These are phyloP conservation scores for Ctenochaetus hawaiiensis DNA, from an alignment of 2,797 vertebrate species.

Conservation along the genomic window DNA sequence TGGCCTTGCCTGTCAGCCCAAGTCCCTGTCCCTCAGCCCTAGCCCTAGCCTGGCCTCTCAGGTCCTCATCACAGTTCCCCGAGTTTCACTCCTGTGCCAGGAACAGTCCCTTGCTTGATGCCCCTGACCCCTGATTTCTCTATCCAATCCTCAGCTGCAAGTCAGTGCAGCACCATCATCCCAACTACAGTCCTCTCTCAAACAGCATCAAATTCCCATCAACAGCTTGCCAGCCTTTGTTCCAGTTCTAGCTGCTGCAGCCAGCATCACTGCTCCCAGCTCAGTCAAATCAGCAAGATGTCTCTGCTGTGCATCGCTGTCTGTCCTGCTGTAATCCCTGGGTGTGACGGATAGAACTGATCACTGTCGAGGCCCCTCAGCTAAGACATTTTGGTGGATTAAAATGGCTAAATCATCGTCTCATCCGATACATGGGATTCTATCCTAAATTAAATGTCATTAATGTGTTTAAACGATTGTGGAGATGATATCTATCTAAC, in stretches of 20 bases:
- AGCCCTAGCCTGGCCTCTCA: conserved; percentile 60
- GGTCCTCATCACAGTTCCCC: conserved; percentile 66
- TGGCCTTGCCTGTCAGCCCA: conserved; percentile 65
- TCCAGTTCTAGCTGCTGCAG: conserved; percentile 49
- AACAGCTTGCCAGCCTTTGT: conserved; percentile 66
- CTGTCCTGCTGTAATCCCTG: conserved; percentile 70
- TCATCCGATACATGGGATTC: conserved; percentile 58
- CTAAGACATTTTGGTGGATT: conserved; percentile 70
- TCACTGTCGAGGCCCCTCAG: conserved; percentile 60
- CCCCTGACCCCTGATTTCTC: conserved; percentile 61
- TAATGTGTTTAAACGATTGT: conserved; percentile 66
- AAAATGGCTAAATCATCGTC: conserved; percentile 71
- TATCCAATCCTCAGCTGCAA: conserved; percentile 53
- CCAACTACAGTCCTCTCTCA: conserved; percentile 31
- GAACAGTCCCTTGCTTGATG: conserved; percentile 42
- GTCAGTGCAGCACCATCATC: conserved; percentile 44
- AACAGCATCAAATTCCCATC: conserved; percentile 65
- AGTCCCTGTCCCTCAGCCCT: conserved; percentile 64
- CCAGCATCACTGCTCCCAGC: conserved; percentile 56
- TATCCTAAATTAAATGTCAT: conserved; percentile 71
- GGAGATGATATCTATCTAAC: conserved; percentile 49
- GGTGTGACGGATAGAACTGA: conserved; percentile 69
- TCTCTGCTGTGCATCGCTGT: conserved; percentile 59
- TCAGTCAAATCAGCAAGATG: conserved; percentile 71
- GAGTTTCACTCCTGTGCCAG: conserved; percentile 54